Base-by-base conservation (phyloP, 2,113 vertebrate species). In the Pangasianodon gigas region DNA sequence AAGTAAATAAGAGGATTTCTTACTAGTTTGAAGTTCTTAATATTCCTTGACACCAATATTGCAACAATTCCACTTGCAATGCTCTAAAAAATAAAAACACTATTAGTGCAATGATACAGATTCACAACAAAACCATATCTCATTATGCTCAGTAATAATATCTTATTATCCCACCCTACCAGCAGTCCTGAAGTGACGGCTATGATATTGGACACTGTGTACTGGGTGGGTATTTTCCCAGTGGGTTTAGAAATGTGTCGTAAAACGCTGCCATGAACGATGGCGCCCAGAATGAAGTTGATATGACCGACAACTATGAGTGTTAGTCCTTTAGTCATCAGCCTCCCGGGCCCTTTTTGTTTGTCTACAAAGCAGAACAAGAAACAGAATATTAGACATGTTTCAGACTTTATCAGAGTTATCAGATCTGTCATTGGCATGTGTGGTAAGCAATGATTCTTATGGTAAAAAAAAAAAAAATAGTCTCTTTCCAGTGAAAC, bases 241-340 rank as follows among this genome's bases (percentile, higher is more conserved):
- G 81, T 92, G 48, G 98, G 96, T 85, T 97, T 97, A 37, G 97
- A 97, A 79, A 98, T 97, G 84, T 98, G 98, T 26, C 98, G 96
- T 48, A 99, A 95, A 10, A 99, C 95, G 0, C 94, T 97, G 67
- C 98, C 98, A 60, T 98, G 98, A 75, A 98, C 96, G 83, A 99
- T 97, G 4, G 98, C 97, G 0, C 97, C 97, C 75, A 98, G 92
- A 87, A 98, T 96, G 88, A 98, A 96, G 93, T 97, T 98, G 32
- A 97, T 88, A 91, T 99, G 98, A 51, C 98, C 98, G 4, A 98
- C 93, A 77, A 98, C 93, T 86, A 99, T 97, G n/a, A 99, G 95
- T 0, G 93, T 94, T 5, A 98, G 93, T 0, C 98, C 98, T 11
- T 93, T 93, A 24, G 95, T 95, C 98, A 98, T 98, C 84, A 98